A percentile compares a stretch with the other conserved stretches of the same genome.
phyloP scores from a whole-genome alignment of 1,140 invertebrate genomes.

The Myzus persicae region DNA sequence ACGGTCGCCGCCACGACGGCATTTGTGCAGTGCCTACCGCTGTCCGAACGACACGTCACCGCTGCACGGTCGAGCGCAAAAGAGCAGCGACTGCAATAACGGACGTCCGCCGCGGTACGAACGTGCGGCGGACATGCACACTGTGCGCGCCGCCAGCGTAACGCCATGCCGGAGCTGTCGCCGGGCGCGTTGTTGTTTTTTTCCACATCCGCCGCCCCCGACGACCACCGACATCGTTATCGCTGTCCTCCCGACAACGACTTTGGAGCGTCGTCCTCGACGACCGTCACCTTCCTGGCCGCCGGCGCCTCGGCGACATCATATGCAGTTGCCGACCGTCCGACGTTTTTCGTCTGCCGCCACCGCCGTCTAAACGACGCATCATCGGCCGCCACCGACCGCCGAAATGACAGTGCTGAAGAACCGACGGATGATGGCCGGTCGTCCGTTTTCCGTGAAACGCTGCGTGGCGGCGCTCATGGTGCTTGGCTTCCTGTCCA shows the following conservation, averaged over 20 bases:
- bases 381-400: not conserved
- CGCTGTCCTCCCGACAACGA: not conserved
- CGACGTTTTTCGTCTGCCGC: not conserved
- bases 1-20: not conserved
- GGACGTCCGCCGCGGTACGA: not conserved
- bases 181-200: conserved; percentile 21
- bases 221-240: not conserved
- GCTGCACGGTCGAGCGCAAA: not conserved
- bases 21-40: not conserved
- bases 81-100: not conserved
- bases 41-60: not conserved
- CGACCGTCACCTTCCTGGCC: not conserved
- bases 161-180: conserved; percentile 55
- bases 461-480: conserved; percentile 75
- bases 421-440: not conserved
- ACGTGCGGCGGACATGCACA: conserved; percentile 28
- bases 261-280: not conserved
- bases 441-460: conserved; percentile 70
- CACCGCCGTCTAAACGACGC: not conserved
- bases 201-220: not conserved
- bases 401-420: not conserved
- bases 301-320: not conserved
- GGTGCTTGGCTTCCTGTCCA: conserved; percentile 72
- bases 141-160: not conserved
- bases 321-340: not conserved